These are phyloP conservation scores for Gavia stellata DNA, from an alignment of 2,113 vertebrate species.

Conservation along the genomic window DNA sequence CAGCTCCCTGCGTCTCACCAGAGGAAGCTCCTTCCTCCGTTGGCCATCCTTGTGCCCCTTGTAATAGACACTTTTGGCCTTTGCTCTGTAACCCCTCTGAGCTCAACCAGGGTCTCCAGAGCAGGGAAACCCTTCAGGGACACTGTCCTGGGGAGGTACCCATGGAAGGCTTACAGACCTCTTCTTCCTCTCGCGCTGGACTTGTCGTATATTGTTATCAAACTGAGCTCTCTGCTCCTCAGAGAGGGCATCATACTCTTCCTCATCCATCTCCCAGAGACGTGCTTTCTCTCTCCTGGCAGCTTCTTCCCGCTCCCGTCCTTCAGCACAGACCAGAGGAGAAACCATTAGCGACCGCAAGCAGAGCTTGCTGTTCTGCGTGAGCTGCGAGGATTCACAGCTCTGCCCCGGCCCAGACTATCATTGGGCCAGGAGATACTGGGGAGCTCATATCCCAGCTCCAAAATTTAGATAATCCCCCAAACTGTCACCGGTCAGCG, in stretches of 20 bases:
- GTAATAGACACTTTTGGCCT: not conserved
- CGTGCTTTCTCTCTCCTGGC: conserved; percentile 44
- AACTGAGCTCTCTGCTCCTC: conserved; percentile 68
- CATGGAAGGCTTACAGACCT: conserved; percentile 60
- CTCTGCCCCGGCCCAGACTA: not conserved
- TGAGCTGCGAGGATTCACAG: not conserved
- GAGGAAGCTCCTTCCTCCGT: not conserved
- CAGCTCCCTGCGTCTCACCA: not conserved
- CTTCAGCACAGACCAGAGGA: conserved; percentile 46
- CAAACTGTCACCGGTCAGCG: accelerated
- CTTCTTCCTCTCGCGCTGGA: conserved; percentile 57
- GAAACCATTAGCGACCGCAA: not conserved
- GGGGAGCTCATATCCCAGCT: not conserved
- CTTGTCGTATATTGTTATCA: conserved; percentile 39
- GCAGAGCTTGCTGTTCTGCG: not conserved
- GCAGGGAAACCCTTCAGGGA: not conserved
- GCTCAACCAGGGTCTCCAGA: not conserved
- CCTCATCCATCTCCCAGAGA: conserved; percentile 78
- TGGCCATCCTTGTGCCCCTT: no score
- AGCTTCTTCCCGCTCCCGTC: conserved; percentile 37
- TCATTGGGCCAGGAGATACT: not conserved
- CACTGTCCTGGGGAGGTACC: not conserved
- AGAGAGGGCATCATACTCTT: conserved; percentile 77
- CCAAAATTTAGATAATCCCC: not conserved
- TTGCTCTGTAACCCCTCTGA: not conserved